Conservation (phyloP, 2,888 invertebrate species). For the Hydrotaea diabolus region DNA sequence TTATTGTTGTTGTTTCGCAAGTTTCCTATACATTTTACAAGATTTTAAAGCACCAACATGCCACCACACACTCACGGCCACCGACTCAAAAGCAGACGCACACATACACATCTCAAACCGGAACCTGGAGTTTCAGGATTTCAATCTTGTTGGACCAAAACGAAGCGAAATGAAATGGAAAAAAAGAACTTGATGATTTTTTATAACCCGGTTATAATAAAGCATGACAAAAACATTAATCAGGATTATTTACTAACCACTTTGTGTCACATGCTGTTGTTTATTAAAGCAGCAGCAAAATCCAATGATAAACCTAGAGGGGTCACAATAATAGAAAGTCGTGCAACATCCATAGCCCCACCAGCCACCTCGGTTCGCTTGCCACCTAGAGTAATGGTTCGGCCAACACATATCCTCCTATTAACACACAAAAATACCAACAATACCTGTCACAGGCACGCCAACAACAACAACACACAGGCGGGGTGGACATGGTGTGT, state of each 20-base stretch:
- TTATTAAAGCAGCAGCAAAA: slow-evolving; percentile 38
- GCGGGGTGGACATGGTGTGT: slow-evolving; percentile 6
- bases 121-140: slow-evolving; percentile 35
- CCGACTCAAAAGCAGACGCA: background rate
- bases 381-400: background rate
- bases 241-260: slow-evolving; percentile 68
- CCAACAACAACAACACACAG: slow-evolving; percentile 22
- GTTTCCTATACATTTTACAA: slow-evolving; percentile 37
- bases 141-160: slow-evolving; percentile 28
- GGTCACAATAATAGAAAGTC: slow-evolving; percentile 50
- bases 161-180: background rate
- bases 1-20: slow-evolving; percentile 56
- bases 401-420: slow-evolving; percentile 38
- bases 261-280: slow-evolving; percentile 58
- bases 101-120: slow-evolving; percentile 14
- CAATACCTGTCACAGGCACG: slow-evolving; percentile 65
- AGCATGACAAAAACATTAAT: slow-evolving; percentile 69
- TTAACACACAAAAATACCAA: slow-evolving; percentile 60
- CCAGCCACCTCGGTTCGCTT: background rate
- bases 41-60: slow-evolving; percentile 40
- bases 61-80: background rate
- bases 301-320: slow-evolving; percentile 57
- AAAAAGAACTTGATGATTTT: slow-evolving; percentile 58
- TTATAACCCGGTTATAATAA: slow-evolving; percentile 64
- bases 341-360: background rate